These are phyloP conservation scores for Hippocampus comes DNA, from an alignment of 2,113 vertebrate species.

Conservation along the genomic window DNA sequence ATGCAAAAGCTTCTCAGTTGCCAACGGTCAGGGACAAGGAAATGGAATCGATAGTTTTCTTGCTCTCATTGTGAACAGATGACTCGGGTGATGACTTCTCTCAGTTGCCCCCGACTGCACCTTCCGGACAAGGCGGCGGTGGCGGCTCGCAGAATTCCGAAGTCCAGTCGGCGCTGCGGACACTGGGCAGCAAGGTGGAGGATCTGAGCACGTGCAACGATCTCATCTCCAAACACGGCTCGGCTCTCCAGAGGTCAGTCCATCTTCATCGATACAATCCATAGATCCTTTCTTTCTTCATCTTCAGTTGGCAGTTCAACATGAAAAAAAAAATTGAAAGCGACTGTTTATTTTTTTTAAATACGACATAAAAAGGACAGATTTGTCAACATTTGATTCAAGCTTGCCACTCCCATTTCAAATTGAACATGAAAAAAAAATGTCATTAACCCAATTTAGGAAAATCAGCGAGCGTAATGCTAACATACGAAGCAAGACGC, in stretches of 20 bases:
- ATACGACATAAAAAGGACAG: no score
- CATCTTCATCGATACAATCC: neutral
- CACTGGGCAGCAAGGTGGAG: conserved; percentile 91
- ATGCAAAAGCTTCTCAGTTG: neutral
- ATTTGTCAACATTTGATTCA: no score
- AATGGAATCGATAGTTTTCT: neutral
- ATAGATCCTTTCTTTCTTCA: no score
- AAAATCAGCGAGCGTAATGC: neutral
- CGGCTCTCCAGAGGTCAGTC: conserved; percentile 84
- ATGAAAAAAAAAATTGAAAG: no score
- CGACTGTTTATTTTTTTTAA: no score
- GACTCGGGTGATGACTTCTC: conserved; percentile 88
- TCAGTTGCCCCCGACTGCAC: conserved; percentile 67
- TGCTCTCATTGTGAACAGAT: conserved; percentile 64
- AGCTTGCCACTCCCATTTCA: neutral
- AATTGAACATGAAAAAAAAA: neutral
- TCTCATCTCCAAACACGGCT: conserved; percentile 93
- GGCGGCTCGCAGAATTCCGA: conserved; percentile 80
- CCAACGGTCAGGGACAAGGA: no score
- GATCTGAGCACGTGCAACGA: conserved; percentile 96
- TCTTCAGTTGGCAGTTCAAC: neutral
- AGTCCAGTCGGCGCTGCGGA: conserved; percentile 87
- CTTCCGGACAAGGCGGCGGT: conserved; percentile 53
- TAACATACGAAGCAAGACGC: neutral
- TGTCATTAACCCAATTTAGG: no score